Conservation (phyloP, 1,140 invertebrate genomes). For the Orussus abietinus region DNA sequence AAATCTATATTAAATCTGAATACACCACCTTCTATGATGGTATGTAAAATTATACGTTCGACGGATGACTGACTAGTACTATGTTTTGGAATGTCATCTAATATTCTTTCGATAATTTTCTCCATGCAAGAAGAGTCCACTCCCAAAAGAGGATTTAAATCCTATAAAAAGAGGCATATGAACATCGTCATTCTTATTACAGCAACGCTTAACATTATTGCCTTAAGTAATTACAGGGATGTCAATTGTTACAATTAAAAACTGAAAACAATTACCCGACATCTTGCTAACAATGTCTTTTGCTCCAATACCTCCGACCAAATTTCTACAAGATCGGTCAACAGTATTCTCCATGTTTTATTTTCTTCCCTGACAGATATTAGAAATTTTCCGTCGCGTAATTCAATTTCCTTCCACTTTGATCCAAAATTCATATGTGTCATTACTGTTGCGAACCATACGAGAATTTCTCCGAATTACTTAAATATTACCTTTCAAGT, state of each 20-base stretch:
- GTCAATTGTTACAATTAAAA: slow-evolving; percentile 7
- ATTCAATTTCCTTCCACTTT: slow-evolving; percentile 22
- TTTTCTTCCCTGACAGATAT: slow-evolving; percentile 22
- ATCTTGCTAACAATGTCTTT: slow-evolving; percentile 30
- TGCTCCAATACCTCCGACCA: slow-evolving; percentile 32
- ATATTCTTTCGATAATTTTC: slow-evolving; percentile 25
- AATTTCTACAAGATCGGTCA: slow-evolving; percentile 35
- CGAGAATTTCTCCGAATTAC: too few species aligned
- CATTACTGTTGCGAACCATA: too few species aligned
- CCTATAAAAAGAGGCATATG: slow-evolving; percentile 22
- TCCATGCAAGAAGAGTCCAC: slow-evolving; percentile 23
- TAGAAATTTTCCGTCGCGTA: slow-evolving; percentile 25
- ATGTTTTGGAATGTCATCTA: slow-evolving; percentile 27
- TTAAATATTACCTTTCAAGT: too few species aligned
- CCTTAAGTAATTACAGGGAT: slow-evolving; percentile 1
- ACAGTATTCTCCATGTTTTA: slow-evolving; percentile 24
- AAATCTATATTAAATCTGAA: slow-evolving; percentile 40
- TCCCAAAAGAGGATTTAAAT: slow-evolving; percentile 35
- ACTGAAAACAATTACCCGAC: slow-evolving; percentile 26
- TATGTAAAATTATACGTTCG: slow-evolving; percentile 27
- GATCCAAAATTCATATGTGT: too few species aligned
- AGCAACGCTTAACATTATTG: too few species aligned
- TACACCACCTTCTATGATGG: slow-evolving; percentile 23
- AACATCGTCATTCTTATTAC: too few species aligned
- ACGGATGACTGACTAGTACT: slow-evolving; percentile 14